phyloP scores from a whole-genome alignment of 2,113 vertebrate genomes.

The Thryonomys swinderianus region DNA sequence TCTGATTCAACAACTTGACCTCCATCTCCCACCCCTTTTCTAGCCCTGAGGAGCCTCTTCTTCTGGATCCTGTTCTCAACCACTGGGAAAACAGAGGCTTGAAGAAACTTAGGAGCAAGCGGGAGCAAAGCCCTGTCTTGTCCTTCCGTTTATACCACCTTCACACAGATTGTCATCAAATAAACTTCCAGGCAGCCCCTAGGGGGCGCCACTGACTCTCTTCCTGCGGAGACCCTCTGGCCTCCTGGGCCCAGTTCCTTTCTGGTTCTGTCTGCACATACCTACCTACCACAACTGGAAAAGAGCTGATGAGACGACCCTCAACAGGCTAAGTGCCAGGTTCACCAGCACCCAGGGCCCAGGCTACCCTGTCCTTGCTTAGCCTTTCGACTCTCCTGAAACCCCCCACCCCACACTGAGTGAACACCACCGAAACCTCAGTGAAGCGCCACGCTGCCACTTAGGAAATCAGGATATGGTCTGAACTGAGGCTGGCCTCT shows the following conservation, averaged over 20 bases:
- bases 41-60: background rate
- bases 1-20: background rate
- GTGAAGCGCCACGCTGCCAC: background rate
- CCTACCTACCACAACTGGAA: background rate
- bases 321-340: background rate
- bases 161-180: too few species aligned
- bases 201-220: background rate
- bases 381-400: background rate
- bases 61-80: background rate
- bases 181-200: background rate
- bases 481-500: background rate
- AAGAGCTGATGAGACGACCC: background rate
- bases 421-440: background rate
- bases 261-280: background rate
- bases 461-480: background rate
- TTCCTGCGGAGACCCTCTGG: background rate
- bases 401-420: background rate
- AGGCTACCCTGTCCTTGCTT: background rate
- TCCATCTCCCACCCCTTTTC: background rate
- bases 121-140: background rate
- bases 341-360: accelerated
- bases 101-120: background rate
- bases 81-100: background rate
- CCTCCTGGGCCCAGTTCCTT: background rate
- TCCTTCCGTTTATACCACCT: background rate